Evolutionary conservation across 2,113 vertebrate genomes (phyloP).

Genomic region (Pontoporia blainvillei): DNA sequence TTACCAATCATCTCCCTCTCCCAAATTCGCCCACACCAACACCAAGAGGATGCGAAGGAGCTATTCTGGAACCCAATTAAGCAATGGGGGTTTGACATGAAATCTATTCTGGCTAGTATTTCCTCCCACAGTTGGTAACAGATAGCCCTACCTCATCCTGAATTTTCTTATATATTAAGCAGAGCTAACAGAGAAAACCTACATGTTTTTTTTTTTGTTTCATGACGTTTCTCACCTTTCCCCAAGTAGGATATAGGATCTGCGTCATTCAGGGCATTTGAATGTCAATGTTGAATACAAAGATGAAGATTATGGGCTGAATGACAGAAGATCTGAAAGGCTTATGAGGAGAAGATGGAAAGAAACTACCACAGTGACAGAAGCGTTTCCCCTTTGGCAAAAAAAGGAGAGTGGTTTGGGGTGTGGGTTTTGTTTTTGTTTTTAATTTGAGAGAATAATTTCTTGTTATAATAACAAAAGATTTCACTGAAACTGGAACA

Average conservation of each 20-base stretch:
- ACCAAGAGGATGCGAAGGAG: not conserved
- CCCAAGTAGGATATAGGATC: not conserved
- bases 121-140: not conserved
- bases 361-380: not conserved
- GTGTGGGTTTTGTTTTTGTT: not conserved
- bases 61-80: not conserved
- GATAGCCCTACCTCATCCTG: not conserved
- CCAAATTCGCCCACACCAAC: not conserved
- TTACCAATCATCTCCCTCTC: not conserved
- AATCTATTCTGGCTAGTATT: not conserved
- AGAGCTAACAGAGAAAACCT: not conserved
- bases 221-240: not conserved
- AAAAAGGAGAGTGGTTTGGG: not conserved
- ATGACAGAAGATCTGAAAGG: not conserved
- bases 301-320: not conserved
- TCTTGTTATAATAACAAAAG: slow-evolving; percentile 68
- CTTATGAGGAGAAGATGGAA: not conserved
- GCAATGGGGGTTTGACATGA: not conserved
- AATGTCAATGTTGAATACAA: not conserved
- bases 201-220: not conserved
- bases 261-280: not conserved
- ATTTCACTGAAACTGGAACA: slow-evolving; percentile 40
- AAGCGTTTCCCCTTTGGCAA: not conserved
- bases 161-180: not conserved
- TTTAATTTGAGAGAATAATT: slow-evolving; percentile 60